Evolutionary conservation across 1,140 invertebrate species (phyloP).

Genomic region (Leptinotarsa texana): DNA sequence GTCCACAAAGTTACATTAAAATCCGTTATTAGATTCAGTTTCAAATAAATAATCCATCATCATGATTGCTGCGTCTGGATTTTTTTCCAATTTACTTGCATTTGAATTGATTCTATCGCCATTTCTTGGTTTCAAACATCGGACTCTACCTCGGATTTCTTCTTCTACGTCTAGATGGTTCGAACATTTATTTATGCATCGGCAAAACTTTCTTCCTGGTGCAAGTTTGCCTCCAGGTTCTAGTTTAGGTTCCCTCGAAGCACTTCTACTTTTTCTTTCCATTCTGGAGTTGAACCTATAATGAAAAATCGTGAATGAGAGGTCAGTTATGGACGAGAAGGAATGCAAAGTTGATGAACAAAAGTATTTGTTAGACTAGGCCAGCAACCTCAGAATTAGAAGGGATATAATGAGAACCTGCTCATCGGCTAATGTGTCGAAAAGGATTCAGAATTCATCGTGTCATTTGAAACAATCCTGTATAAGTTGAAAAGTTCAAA

Average conservation of each 20-base stretch:
- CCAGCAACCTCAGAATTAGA: too few relatives aligned
- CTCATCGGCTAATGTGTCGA: too few relatives aligned
- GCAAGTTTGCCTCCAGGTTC: neutral
- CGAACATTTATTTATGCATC: too few relatives aligned
- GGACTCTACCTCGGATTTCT: neutral
- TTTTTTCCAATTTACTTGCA: neutral
- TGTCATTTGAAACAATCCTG: too few relatives aligned
- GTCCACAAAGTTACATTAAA: too few relatives aligned
- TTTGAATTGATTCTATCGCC: neutral
- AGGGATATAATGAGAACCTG: too few relatives aligned
- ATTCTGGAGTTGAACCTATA: neutral
- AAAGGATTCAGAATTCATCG: too few relatives aligned
- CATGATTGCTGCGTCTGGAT: neutral
- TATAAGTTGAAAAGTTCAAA: too few relatives aligned
- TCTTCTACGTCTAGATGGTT: neutral
- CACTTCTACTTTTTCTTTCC: neutral
- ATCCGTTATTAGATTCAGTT: neutral
- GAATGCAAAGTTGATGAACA: too few relatives aligned
- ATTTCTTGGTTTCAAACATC: neutral
- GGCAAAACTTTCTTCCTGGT: neutral
- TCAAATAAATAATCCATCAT: conserved; percentile 3
- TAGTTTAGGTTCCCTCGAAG: neutral
- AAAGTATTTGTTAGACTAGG: too few relatives aligned
- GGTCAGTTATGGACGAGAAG: too few relatives aligned
- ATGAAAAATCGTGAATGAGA: too few relatives aligned